Conservation (phyloP, 37 sponge, comb jelly and placozoan species). For the Beroe ovata region DNA sequence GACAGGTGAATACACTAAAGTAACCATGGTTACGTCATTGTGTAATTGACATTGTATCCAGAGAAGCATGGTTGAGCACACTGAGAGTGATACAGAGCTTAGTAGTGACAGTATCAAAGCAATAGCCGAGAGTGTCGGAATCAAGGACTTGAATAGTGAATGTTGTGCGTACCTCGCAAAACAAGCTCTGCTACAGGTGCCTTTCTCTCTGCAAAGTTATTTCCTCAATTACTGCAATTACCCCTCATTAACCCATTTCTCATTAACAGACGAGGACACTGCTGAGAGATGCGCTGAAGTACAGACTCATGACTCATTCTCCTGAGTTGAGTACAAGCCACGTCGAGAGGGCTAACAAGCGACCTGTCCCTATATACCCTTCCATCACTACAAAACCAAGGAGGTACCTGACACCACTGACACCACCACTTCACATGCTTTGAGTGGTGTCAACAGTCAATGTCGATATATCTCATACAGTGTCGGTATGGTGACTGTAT, state of each 20-base stretch:
- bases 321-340: background rate
- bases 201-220: too few relatives aligned
- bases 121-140: constrained; percentile 55
- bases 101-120: constrained; percentile 42
- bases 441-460: too few relatives aligned
- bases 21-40: too few relatives aligned
- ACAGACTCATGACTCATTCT: constrained; percentile 37
- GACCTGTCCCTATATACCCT: constrained; percentile 27
- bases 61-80: constrained; percentile 37
- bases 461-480: background rate
- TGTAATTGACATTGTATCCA: too few relatives aligned
- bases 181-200: constrained; percentile 60
- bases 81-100: constrained; percentile 20
- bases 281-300: constrained; percentile 37
- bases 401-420: too few relatives aligned
- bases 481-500: background rate
- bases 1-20: too few relatives aligned
- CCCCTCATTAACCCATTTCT: too few relatives aligned
- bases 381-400: constrained; percentile 34
- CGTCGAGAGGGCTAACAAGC: constrained; percentile 50
- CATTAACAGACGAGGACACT: constrained; percentile 36
- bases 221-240: too few relatives aligned
- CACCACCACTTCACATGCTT: too few relatives aligned
- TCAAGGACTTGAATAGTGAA: background rate
- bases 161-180: constrained; percentile 11